These are phyloP conservation scores for cattle (Bos taurus) DNA, from an alignment of 2,113 vertebrate species.

Conservation along the genomic window ARS-UCD2.0 NC_037343.1:12268001-12268500, in stretches of 20 bases:
- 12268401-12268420: not conserved
- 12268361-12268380: not conserved
- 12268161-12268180: not conserved
- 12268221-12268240: not conserved
- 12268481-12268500: not conserved
- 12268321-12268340: not conserved
- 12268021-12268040: not conserved
- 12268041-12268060: not conserved
- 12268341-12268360: not conserved
- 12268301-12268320: not conserved
- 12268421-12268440: not conserved
- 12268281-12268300: not conserved
- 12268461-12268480: not conserved
- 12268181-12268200: not conserved
- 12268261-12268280: not conserved
- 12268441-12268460: not conserved
- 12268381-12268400: not conserved
- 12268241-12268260: not conserved
- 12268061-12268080: not conserved
- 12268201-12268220: not conserved
- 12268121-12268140: not conserved
- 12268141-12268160: not conserved
- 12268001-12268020: not conserved
- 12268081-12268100: not conserved
- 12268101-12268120: not conserved